These are phyloP conservation scores for Neoitamus cyanurus DNA, from an alignment of 2,888 invertebrate genomes.

Conservation along the genomic window DNA sequence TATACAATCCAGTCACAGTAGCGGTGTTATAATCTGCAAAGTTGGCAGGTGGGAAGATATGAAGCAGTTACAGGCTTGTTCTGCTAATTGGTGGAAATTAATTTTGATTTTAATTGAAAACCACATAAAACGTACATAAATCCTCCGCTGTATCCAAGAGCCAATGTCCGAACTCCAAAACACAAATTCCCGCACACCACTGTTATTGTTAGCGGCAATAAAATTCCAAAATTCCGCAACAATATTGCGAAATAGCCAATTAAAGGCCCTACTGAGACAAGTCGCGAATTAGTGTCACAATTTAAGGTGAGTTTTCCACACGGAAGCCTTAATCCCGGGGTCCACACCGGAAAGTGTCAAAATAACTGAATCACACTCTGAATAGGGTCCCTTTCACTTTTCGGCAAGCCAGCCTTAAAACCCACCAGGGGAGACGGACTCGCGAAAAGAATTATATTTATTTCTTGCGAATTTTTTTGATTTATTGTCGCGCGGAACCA, in stretches of 20 bases:
- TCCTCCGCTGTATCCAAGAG: no score
- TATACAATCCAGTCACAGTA: not conserved
- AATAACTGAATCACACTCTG: constrained; percentile 6
- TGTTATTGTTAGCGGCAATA: not conserved
- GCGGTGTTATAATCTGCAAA: not conserved
- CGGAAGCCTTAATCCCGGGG: constrained; percentile 23
- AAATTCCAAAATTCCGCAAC: constrained; percentile 1
- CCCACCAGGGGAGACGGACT: not conserved
- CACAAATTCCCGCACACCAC: not conserved
- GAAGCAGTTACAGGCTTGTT: not conserved
- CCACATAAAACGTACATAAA: not conserved
- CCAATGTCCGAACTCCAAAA: not conserved
- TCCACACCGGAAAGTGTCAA: constrained; percentile 33
- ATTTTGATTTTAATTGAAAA: not conserved
- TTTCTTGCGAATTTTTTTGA: constrained; percentile 53
- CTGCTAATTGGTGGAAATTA: not conserved
- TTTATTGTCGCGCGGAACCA: constrained; percentile 61
- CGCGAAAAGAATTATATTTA: constrained; percentile 7
- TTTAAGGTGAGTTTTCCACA: not conserved
- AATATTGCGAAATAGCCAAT: not conserved
- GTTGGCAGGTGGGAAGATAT: not conserved
- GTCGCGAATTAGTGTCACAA: constrained; percentile 19
- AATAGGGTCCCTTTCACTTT: constrained; percentile 38
- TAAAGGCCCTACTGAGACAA: not conserved
- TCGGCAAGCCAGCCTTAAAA: not conserved